Evolutionary conservation across 2,888 invertebrate genomes (phyloP).

Genomic region (Nasonovia ribisnigri): DNA sequence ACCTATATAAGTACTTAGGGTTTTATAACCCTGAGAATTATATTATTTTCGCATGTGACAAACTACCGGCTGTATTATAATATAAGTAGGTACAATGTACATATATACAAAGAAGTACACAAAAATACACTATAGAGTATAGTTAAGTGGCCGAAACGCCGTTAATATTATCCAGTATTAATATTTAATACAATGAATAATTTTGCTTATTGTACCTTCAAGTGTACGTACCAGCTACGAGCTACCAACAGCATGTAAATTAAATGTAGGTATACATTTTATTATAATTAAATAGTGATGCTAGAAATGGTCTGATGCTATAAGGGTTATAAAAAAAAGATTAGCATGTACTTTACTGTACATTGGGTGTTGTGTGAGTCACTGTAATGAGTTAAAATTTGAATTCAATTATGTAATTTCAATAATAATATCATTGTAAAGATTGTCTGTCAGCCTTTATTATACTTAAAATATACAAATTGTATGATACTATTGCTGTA

Average conservation of each 20-base stretch:
- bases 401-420: too few relatives aligned
- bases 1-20: background rate
- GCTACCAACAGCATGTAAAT: background rate
- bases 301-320: too few relatives aligned
- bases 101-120: background rate
- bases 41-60: background rate
- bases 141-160: background rate
- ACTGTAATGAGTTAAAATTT: too few relatives aligned
- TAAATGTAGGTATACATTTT: background rate
- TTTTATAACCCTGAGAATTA: background rate
- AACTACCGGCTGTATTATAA: background rate
- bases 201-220: background rate
- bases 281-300: too few relatives aligned
- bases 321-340: too few relatives aligned
- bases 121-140: background rate
- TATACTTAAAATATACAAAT: too few relatives aligned
- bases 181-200: background rate
- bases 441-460: too few relatives aligned
- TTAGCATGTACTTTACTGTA: too few relatives aligned
- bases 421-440: too few relatives aligned
- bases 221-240: background rate
- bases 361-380: too few relatives aligned
- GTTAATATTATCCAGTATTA: background rate
- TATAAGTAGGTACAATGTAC: too few relatives aligned
- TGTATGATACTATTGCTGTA: too few relatives aligned